Evolutionary conservation across 2,888 invertebrate species (phyloP).

Genomic region (Bellardia bayeri): DNA sequence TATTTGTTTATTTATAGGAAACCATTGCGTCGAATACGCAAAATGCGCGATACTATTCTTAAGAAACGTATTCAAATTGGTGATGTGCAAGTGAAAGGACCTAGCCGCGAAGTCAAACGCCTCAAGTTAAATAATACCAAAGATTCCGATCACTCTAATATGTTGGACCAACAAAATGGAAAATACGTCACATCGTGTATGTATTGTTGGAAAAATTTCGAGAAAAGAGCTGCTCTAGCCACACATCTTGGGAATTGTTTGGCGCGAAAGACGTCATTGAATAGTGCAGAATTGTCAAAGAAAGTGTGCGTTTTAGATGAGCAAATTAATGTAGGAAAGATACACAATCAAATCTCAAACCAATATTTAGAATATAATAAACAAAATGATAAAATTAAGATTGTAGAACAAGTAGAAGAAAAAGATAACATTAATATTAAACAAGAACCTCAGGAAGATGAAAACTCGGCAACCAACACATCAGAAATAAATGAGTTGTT

Average conservation of each 20-base stretch:
- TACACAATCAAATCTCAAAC: constrained; percentile 75
- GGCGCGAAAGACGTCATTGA: constrained; percentile 80
- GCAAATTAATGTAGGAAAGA: constrained; percentile 69
- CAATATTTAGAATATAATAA: constrained; percentile 24
- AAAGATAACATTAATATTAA: constrained; percentile 55
- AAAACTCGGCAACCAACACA: constrained; percentile 60
- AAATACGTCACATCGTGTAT: constrained; percentile 87
- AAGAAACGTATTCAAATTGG: constrained; percentile 88
- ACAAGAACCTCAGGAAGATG: constrained; percentile 58
- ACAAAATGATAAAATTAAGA: constrained; percentile 31
- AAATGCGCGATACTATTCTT: constrained; percentile 88
- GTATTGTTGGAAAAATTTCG: constrained; percentile 89
- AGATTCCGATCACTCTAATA: constrained; percentile 53
- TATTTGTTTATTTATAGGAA: constrained; percentile 85
- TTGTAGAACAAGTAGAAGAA: neutral
- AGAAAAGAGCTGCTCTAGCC: constrained; percentile 89
- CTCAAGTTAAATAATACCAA: constrained; percentile 75
- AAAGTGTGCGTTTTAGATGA: constrained; percentile 14
- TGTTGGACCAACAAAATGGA: constrained; percentile 78
- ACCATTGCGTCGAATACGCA: constrained; percentile 88
- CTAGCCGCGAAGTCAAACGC: constrained; percentile 81
- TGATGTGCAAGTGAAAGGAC: constrained; percentile 84
- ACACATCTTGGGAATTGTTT: constrained; percentile 89
- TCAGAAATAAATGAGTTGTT: constrained; percentile 79
- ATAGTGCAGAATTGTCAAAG: constrained; percentile 67